Percentiles rank a stretch among this genome's conserved stretches.
Conservation (phyloP, 2,888 invertebrate species). For the Acanthosoma haemorrhoidale region DNA sequence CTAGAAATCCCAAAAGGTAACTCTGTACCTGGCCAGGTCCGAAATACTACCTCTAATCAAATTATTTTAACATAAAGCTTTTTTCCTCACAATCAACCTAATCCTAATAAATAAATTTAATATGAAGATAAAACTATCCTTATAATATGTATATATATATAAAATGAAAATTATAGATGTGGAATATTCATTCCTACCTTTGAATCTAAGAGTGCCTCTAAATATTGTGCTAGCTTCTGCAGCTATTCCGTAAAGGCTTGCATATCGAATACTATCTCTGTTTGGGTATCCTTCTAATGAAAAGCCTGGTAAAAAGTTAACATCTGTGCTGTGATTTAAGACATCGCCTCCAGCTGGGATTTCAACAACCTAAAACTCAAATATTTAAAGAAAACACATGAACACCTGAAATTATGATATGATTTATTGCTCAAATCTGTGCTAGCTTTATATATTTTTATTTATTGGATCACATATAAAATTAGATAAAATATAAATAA, state of each 20-base stretch:
- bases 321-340: constrained; percentile 70
- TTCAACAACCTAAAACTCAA: constrained; percentile 64
- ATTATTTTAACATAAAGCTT: no score
- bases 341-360: constrained; percentile 83
- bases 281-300: constrained; percentile 95
- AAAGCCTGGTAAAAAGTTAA: constrained; percentile 93
- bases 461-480: no score
- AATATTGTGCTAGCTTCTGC: constrained; percentile 80
- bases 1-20: no score
- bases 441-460: no score
- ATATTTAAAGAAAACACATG: background rate
- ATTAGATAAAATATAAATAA: no score
- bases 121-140: background rate
- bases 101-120: no score
- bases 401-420: no score
- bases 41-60: no score
- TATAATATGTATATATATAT: background rate
- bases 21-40: no score
- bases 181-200: constrained; percentile 49
- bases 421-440: no score
- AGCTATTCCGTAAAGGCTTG: constrained; percentile 77
- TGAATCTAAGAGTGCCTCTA: constrained; percentile 88
- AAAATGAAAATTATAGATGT: background rate
- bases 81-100: no score
- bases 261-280: constrained; percentile 87